Evolutionary conservation across 2,797 vertebrate species (phyloP).

Genomic region (Coracias cyanogaster): DNA sequence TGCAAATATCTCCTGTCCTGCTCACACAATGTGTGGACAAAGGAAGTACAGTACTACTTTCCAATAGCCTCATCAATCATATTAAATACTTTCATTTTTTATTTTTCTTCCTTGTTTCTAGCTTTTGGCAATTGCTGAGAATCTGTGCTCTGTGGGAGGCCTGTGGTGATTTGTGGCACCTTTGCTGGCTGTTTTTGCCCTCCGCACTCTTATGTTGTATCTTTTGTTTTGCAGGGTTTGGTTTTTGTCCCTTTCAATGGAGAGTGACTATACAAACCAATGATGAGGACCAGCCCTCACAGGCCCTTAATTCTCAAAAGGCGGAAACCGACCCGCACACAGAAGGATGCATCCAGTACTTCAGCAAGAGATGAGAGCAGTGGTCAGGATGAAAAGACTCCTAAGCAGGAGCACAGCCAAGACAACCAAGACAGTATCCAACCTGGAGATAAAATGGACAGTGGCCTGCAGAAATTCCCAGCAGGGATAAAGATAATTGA

Average conservation of each 20-base stretch:
- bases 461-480: constrained; percentile 76
- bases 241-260: constrained; percentile 76
- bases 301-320: constrained; percentile 96
- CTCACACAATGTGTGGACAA: background rate
- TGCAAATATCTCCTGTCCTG: background rate
- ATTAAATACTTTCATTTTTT: background rate
- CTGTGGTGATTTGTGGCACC: background rate
- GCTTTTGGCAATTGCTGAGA: background rate
- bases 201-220: background rate
- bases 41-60: background rate
- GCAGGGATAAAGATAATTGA: constrained; percentile 88
- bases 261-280: constrained; percentile 74
- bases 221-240: constrained; percentile 57
- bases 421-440: background rate
- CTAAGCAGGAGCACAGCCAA: constrained; percentile 33
- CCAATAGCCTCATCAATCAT: background rate
- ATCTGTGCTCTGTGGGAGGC: background rate
- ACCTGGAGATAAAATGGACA: background rate
- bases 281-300: constrained; percentile 92
- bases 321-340: constrained; percentile 87
- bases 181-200: background rate
- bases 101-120: background rate
- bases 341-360: background rate
- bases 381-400: constrained; percentile 57
- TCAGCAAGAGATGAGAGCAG: background rate